These are phyloP conservation scores for Phenganax marumi DNA, from an alignment of 92 coral and sea anemone species.

Conservation along the genomic window DNA sequence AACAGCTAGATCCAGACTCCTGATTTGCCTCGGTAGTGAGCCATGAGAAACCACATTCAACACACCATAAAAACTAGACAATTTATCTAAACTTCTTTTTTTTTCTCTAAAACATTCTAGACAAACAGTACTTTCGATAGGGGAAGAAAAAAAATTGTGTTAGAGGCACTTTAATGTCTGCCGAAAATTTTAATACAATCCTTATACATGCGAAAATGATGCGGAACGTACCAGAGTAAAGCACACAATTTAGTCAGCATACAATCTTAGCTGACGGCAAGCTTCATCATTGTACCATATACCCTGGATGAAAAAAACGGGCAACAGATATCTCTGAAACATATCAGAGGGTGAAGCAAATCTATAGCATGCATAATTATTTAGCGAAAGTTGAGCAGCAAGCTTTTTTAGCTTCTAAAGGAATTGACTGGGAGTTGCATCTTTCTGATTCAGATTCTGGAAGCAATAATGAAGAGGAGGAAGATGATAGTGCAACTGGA, in stretches of 20 bases:
- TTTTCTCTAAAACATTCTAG: no score
- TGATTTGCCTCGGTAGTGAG: no score
- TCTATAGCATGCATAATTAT: constrained; percentile 5
- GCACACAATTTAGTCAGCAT: constrained; percentile 33
- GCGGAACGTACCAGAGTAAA: constrained; percentile 39
- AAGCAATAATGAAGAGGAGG: not conserved
- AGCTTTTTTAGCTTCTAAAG: not conserved
- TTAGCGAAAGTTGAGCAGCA: constrained; percentile 2
- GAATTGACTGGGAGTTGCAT: no score
- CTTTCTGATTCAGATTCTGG: constrained; percentile 2
- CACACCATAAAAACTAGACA: no score
- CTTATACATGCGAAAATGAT: constrained; percentile 41
- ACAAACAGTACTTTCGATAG: no score
- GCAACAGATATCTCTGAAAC: constrained; percentile 35
- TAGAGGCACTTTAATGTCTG: constrained; percentile 49
- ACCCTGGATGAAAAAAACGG: constrained; percentile 38
- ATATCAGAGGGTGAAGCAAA: not conserved
- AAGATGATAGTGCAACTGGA: not conserved
- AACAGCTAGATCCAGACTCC: no score
- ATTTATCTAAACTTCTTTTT: no score
- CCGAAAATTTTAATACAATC: constrained; percentile 34
- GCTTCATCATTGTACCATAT: constrained; percentile 40
- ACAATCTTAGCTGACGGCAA: constrained; percentile 35
- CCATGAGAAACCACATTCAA: no score
- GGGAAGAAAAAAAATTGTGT: no score